Base-by-base conservation (phyloP, 2,888 invertebrate genomes). In the Rotaria magnacalcarata region DNA sequence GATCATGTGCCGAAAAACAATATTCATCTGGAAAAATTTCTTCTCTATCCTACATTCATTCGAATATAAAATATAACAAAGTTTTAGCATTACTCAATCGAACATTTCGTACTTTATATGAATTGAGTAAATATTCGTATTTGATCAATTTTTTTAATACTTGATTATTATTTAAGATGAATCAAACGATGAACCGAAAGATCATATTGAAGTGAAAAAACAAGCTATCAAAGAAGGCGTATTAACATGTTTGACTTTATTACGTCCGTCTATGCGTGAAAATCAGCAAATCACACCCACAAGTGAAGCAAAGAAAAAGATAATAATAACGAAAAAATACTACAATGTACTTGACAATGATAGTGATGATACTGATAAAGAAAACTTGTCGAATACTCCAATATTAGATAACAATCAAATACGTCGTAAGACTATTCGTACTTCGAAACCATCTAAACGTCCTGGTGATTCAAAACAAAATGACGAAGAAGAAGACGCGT, bases 141-240 rank as follows among this genome's bases (percentile, higher is more conserved):
- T 11, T 52, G 19, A 54, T 34, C 34, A 2, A 34, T 34, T 34
- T 21, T 67, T 6, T 67, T 67, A 0, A 11, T 6, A n/a, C 7
- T 19, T 27, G 34, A 19, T 34, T 34, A 19, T 19, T 27, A 6
- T 41, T 14, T 6, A 19, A 67, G 67, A 27, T 41, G 67, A 67
- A 34, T 67, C 19, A 34, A 16, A 34, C 2, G 34, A 34, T 67
- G 67, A 67, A 67, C 5, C 67, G 6, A 67, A 67, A 67, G 67
- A 67, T 2, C 67, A 67, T 34, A 27, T 67, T 19, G 67, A 67
- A 67, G 34, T 34, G 19, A 67, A 67, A 34, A 34, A 67, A 34
- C n/a, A 41, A 67, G 67, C 67, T 34, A 67, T 67, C 10, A 67
- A 67, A 67, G 67, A 67, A 67, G 67, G 67, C 19, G 67, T 67